A percentile compares a stretch with the other conserved stretches of the same genome.
Evolutionary conservation across 2,113 vertebrate species (phyloP).

Genomic region (Mus pahari): DNA sequence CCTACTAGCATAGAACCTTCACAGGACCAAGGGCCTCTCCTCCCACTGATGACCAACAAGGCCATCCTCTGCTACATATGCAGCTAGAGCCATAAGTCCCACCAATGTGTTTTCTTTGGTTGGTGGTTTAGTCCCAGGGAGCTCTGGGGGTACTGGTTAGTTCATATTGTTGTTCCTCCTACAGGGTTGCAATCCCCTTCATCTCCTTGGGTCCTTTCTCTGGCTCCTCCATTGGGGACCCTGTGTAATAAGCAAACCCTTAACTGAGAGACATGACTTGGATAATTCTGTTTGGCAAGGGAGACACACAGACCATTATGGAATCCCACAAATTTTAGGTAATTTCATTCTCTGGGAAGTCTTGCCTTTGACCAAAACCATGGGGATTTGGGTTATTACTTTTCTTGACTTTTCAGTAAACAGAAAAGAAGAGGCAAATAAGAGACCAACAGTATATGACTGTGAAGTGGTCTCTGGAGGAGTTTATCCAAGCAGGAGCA

Average conservation of each 20-base stretch:
- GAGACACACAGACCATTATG: neutral
- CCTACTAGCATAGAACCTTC: too few species aligned
- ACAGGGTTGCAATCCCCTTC: too few species aligned
- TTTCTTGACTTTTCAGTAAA: slow-evolving; percentile 55
- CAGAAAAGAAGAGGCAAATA: neutral
- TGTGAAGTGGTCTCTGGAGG: neutral
- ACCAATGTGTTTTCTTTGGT: too few species aligned
- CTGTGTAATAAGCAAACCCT: neutral
- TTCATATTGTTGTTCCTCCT: too few species aligned
- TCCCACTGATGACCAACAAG: too few species aligned
- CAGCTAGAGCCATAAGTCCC: too few species aligned
- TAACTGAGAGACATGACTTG: slow-evolving; percentile 11
- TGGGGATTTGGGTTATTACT: neutral
- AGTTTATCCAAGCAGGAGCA: neutral
- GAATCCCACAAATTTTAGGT: neutral
- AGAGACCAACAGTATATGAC: neutral
- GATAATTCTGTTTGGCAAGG: neutral
- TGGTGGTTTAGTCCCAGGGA: too few species aligned
- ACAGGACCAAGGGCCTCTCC: too few species aligned
- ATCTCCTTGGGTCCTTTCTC: too few species aligned
- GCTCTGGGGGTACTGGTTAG: too few species aligned
- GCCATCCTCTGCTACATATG: too few species aligned
- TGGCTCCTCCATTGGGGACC: too few species aligned
- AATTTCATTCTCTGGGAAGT: slow-evolving; percentile 37
- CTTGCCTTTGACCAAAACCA: slow-evolving; percentile 18